phyloP scores from a whole-genome alignment of 2,113 vertebrate genomes.

The Peromyscus leucopus region DNA sequence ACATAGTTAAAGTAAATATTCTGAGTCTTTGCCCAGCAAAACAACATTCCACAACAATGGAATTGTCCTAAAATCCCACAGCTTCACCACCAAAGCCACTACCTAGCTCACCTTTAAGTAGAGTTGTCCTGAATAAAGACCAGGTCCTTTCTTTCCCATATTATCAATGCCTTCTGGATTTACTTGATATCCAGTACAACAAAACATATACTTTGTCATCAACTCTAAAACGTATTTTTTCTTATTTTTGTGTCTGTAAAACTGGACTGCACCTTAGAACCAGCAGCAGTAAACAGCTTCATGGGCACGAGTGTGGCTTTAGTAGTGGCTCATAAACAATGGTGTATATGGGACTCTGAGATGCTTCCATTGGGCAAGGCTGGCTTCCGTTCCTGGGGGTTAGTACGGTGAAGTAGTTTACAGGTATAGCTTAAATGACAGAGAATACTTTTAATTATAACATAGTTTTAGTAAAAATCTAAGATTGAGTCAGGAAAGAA shows the following conservation, averaged over 20 bases:
- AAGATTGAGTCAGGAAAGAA: slow-evolving; percentile 24
- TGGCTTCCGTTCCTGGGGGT: background rate
- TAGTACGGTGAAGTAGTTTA: background rate
- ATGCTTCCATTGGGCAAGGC: background rate
- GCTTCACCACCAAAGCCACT: background rate
- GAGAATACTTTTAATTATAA: background rate
- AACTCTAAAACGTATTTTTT: background rate
- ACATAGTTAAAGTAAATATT: background rate
- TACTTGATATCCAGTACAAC: background rate
- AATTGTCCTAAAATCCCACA: background rate
- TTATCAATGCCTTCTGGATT: background rate
- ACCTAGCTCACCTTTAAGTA: background rate
- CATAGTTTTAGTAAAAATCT: background rate
- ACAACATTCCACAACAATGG: background rate
- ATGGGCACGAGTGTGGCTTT: background rate
- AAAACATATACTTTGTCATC: background rate
- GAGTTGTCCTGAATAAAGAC: background rate
- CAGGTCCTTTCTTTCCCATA: background rate
- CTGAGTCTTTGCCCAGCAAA: background rate
- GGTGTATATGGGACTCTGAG: background rate
- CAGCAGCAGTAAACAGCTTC: background rate
- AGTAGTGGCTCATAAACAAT: background rate
- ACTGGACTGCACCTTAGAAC: background rate
- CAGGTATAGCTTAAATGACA: background rate
- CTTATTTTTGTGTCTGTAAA: background rate